Evolutionary conservation across 2,797 vertebrate species (phyloP).

Genomic region (Ammospiza maritima): DNA sequence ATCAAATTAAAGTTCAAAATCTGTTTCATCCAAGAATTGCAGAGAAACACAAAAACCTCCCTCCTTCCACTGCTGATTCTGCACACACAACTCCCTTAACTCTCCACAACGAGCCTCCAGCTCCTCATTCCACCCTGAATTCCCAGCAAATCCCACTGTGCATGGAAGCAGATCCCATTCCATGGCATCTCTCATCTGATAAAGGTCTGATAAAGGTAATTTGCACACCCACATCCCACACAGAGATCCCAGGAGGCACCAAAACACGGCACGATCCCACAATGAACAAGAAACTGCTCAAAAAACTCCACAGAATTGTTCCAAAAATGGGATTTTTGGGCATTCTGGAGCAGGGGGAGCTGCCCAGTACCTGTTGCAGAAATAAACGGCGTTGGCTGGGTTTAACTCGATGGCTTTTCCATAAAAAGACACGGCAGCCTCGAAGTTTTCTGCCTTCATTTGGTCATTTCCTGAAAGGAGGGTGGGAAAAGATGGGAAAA

Average conservation of each 20-base stretch:
- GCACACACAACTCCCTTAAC: rapidly evolving
- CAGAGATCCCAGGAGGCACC: background rate
- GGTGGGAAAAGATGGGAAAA: background rate
- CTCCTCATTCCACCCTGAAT: background rate
- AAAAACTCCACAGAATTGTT: rapidly evolving
- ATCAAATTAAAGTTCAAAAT: background rate
- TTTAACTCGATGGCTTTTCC: constrained; percentile 92
- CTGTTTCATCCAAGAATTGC: rapidly evolving
- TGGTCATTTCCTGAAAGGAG: constrained; percentile 88
- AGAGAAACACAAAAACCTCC: background rate
- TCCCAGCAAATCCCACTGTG: background rate
- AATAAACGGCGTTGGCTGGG: constrained; percentile 93
- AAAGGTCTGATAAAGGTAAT: background rate
- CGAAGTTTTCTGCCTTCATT: constrained; percentile 95
- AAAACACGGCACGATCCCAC: background rate
- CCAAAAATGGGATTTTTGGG: background rate
- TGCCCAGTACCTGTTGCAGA: constrained; percentile 90
- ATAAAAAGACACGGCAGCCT: constrained; percentile 91
- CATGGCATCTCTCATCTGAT: background rate
- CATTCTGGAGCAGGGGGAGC: background rate
- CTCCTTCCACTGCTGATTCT: rapidly evolving
- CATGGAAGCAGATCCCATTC: background rate
- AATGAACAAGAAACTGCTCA: background rate
- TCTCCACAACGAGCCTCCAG: background rate
- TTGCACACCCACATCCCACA: background rate